phyloP scores from a whole-genome alignment of 2,797 vertebrate genomes.

The Ptychobarbus kaznakovi region DNA sequence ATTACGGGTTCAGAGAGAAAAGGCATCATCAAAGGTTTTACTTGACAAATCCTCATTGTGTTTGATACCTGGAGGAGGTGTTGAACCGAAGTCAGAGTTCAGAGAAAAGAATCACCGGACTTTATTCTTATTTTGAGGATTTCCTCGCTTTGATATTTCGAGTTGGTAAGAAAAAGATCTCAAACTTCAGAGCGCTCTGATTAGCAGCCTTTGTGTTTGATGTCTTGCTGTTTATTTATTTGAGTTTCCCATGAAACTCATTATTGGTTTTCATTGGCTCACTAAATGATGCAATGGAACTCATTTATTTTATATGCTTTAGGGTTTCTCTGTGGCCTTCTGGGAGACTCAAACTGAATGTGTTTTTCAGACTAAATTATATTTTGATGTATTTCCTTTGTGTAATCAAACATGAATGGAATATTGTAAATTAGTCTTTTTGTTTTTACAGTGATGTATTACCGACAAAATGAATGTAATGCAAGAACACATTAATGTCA shows the following conservation, averaged over 20 bases:
- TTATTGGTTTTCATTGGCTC: conserved; percentile 22
- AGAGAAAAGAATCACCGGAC: background rate
- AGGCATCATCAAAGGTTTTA: background rate
- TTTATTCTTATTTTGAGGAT: background rate
- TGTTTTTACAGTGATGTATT: background rate
- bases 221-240: conserved; percentile 6
- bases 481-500: background rate
- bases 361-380: background rate
- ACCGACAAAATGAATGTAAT: background rate
- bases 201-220: background rate
- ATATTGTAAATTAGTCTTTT: background rate
- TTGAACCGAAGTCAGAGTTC: background rate
- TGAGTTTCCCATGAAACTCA: background rate
- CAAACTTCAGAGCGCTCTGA: background rate
- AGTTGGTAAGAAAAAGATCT: conserved; percentile 33
- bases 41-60: background rate
- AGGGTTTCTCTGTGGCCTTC: background rate
- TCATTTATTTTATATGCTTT: background rate
- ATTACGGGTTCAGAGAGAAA: background rate
- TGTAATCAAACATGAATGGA: background rate
- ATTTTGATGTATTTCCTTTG: background rate
- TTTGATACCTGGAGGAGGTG: conserved; percentile 5
- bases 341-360: background rate
- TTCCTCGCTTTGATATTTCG: background rate
- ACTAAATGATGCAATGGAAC: background rate